Evolutionary conservation across 1,140 invertebrate species (phyloP).

Genomic region (Aphis craccivora): DNA sequence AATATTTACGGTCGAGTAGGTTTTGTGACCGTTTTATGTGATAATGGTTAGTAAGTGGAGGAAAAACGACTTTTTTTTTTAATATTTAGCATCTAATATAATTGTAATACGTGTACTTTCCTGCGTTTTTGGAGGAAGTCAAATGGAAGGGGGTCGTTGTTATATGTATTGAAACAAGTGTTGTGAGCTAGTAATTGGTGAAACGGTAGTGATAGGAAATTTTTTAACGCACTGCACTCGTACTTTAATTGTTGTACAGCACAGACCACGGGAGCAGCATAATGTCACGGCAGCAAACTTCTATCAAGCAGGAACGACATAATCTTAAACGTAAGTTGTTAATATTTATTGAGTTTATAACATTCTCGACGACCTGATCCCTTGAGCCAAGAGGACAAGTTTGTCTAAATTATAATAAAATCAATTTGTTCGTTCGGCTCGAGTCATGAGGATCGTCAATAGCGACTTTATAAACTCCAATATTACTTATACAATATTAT

Average conservation of each 20-base stretch:
- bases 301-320: not conserved
- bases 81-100: constrained; percentile 33
- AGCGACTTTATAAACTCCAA: not conserved
- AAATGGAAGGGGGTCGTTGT: constrained; percentile 32
- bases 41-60: constrained; percentile 13
- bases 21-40: constrained; percentile 44
- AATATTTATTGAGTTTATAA: not conserved
- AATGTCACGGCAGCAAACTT: not conserved
- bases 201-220: constrained; percentile 49
- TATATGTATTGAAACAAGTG: constrained; percentile 54
- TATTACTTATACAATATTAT: not conserved
- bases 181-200: not conserved
- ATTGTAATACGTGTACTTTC: constrained; percentile 51
- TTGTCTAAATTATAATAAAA: constrained; percentile 41
- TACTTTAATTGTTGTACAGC: constrained; percentile 52
- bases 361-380: constrained; percentile 47
- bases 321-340: constrained; percentile 18
- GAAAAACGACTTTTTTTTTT: constrained; percentile 41
- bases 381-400: constrained; percentile 58
- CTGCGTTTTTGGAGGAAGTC: not conserved
- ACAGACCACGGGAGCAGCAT: not conserved
- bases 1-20: constrained; percentile 49
- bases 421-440: constrained; percentile 58
- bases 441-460: constrained; percentile 56
- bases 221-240: constrained; percentile 20